A percentile compares a stretch with the other conserved stretches of the same genome.
phyloP scores from a whole-genome alignment of 37 sponge, comb jelly and placozoan species.

The Oscarella lobularis region DNA sequence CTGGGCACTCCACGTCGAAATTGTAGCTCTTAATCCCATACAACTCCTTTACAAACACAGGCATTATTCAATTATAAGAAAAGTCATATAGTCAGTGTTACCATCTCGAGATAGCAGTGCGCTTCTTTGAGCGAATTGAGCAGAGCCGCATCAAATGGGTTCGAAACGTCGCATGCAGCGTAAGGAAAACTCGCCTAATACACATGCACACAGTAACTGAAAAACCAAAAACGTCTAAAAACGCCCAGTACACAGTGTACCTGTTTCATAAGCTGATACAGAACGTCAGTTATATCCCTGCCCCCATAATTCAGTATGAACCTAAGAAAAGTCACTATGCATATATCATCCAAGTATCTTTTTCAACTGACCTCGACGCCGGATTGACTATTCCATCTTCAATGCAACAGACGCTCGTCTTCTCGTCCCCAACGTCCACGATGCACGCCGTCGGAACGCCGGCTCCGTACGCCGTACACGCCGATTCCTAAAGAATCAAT shows the following conservation, averaged over 20 bases:
- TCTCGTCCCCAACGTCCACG: slow-evolving; percentile 83
- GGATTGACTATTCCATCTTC: slow-evolving; percentile 89
- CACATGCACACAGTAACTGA: too few species aligned
- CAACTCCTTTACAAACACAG: background rate
- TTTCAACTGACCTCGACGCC: slow-evolving; percentile 67
- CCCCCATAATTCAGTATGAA: slow-evolving; percentile 67
- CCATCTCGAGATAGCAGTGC: slow-evolving; percentile 67
- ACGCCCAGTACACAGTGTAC: too few species aligned
- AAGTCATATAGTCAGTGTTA: too few species aligned
- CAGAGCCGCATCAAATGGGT: slow-evolving; percentile 49
- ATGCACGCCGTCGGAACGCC: slow-evolving; percentile 79
- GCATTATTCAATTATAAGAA: too few species aligned
- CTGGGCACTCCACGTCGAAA: slow-evolving; percentile 18
- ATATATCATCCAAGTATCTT: too few species aligned
- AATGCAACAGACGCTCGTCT: slow-evolving; percentile 66
- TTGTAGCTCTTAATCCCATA: slow-evolving; percentile 15
- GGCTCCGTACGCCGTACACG: slow-evolving; percentile 84
- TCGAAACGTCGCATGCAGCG: slow-evolving; percentile 18
- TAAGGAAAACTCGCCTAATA: slow-evolving; percentile 82
- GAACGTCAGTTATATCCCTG: slow-evolving; percentile 62
- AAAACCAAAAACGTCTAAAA: too few species aligned
- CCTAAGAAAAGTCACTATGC: too few species aligned
- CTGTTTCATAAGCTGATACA: slow-evolving; percentile 9
- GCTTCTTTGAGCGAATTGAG: slow-evolving; percentile 71
- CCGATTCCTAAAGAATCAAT: too few species aligned